A percentile compares a stretch with the other conserved stretches of the same genome.
phyloP scores from a whole-genome alignment of 1,140 invertebrate species.

The Luehdorfia chinensis region DNA sequence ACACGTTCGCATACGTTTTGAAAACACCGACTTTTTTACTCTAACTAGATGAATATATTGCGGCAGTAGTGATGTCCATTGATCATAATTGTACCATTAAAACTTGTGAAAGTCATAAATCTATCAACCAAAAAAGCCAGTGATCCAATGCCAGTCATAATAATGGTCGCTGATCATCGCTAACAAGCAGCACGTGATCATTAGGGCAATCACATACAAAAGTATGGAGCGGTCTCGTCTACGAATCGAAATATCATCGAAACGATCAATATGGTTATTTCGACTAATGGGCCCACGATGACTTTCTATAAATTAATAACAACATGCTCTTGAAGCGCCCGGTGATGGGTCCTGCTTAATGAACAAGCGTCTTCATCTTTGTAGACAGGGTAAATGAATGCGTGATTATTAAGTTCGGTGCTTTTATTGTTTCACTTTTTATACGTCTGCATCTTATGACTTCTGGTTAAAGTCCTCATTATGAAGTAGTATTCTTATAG shows the following conservation, averaged over 20 bases:
- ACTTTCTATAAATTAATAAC: slow-evolving; percentile 76
- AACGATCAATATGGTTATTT: slow-evolving; percentile 69
- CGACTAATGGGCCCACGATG: slow-evolving; percentile 65
- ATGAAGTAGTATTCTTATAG: slow-evolving; percentile 14
- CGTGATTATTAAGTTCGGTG: slow-evolving; percentile 41
- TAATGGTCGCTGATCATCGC: slow-evolving; percentile 56
- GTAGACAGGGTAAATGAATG: slow-evolving; percentile 36
- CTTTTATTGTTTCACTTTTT: slow-evolving; percentile 42
- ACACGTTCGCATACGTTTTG: slow-evolving; percentile 15
- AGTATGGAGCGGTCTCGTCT: slow-evolving; percentile 29
- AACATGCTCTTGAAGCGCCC: slow-evolving; percentile 45
- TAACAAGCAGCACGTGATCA: slow-evolving; percentile 70
- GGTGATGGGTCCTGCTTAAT: slow-evolving; percentile 63
- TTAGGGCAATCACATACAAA: slow-evolving; percentile 65
- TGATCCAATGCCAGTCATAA: slow-evolving; percentile 59
- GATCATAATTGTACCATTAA: slow-evolving; percentile 58
- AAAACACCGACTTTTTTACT: slow-evolving; percentile 17
- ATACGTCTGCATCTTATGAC: slow-evolving; percentile 29
- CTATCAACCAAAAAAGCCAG: slow-evolving; percentile 42
- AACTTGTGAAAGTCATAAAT: slow-evolving; percentile 68
- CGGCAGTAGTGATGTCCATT: slow-evolving; percentile 39
- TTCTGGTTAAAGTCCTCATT: slow-evolving; percentile 30
- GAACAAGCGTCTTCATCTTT: slow-evolving; percentile 67
- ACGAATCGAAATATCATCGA: slow-evolving; percentile 45
- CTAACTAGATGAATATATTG: slow-evolving; percentile 34